Conservation (phyloP, 2,113 vertebrate genomes). For the Lasiurus cinereus region DNA sequence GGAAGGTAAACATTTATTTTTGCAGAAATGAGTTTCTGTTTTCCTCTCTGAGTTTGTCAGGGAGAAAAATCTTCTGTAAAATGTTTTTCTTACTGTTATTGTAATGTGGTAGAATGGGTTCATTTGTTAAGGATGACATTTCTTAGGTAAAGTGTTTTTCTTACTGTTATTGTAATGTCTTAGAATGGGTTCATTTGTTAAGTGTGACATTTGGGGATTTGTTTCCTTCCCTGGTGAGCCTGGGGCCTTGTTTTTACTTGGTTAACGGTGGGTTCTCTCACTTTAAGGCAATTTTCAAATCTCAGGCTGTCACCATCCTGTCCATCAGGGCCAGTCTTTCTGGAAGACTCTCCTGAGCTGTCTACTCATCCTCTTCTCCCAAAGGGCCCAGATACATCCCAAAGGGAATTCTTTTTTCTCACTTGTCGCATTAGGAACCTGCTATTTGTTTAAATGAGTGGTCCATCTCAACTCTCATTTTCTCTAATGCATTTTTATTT, state of each 20-base stretch:
- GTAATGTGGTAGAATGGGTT: neutral
- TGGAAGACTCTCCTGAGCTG: neutral
- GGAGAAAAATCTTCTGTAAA: neutral
- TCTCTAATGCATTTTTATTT: neutral
- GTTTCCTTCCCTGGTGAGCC: neutral
- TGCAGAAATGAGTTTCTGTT: conserved; percentile 59
- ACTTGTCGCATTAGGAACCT: neutral
- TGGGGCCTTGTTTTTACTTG: neutral
- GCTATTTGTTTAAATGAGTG: neutral
- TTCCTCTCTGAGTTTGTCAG: conserved; percentile 49
- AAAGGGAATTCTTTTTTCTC: neutral
- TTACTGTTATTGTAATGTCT: neutral
- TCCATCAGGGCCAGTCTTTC: neutral
- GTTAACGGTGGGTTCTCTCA: neutral
- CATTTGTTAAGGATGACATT: neutral
- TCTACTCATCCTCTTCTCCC: neutral
- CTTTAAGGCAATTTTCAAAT: neutral
- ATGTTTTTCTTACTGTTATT: conserved; percentile 23
- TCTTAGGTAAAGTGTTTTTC: neutral
- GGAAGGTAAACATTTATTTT: conserved; percentile 71
- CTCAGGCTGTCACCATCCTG: neutral
- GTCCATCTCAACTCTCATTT: neutral
- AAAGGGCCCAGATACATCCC: no score
- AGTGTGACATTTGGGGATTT: neutral
- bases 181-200: neutral